Evolutionary conservation across 2,888 invertebrate genomes (phyloP).

Genomic region (Limnephilus lunatus): DNA sequence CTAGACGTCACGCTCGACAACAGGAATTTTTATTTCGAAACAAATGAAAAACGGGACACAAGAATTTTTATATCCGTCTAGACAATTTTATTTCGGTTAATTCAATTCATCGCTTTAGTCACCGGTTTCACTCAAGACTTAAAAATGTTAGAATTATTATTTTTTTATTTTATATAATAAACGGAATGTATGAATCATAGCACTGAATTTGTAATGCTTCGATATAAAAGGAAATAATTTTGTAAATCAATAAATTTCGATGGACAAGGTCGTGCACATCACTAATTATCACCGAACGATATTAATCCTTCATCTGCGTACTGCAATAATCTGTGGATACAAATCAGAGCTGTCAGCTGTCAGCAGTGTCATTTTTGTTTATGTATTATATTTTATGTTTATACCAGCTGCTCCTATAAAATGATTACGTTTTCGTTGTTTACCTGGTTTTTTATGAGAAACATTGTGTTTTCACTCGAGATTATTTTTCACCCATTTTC

Average conservation of each 20-base stretch:
- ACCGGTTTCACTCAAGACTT: too few relatives aligned
- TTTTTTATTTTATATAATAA: too few relatives aligned
- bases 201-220: too few relatives aligned
- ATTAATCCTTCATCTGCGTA: background rate
- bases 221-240: background rate
- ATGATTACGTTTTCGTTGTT: background rate
- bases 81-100: too few relatives aligned
- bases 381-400: background rate
- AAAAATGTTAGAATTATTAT: too few relatives aligned
- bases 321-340: background rate
- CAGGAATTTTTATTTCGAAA: too few relatives aligned
- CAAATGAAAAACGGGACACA: too few relatives aligned
- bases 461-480: background rate
- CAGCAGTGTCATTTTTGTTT: background rate
- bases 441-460: background rate
- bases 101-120: too few relatives aligned
- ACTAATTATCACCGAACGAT: background rate
- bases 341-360: background rate
- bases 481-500: background rate
- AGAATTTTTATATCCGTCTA: too few relatives aligned
- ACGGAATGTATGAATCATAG: too few relatives aligned
- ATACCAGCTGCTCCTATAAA: background rate
- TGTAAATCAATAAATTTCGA: background rate
- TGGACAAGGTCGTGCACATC: background rate
- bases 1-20: too few relatives aligned